These are phyloP conservation scores for Protonibea diacanthus DNA, from an alignment of 2,797 vertebrate species.

Conservation along the genomic window DNA sequence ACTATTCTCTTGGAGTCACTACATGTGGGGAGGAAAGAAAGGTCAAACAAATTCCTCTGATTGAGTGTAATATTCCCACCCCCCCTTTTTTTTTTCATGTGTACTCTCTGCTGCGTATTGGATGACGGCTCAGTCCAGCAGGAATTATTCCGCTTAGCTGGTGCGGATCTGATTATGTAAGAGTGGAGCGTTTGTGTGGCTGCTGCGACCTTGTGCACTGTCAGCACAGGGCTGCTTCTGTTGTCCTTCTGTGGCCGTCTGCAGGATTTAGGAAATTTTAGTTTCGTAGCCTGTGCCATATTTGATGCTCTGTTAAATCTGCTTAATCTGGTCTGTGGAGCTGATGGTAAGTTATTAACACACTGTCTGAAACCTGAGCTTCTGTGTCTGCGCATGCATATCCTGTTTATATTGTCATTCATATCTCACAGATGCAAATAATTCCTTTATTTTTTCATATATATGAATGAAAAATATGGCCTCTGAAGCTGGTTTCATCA, in stretches of 20 bases:
- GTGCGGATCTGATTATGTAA: slow-evolving; percentile 73
- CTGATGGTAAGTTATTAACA: slow-evolving; percentile 33
- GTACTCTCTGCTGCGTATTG: slow-evolving; percentile 1
- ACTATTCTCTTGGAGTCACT: neutral
- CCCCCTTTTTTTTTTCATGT: neutral
- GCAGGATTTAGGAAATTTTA: slow-evolving; percentile 42
- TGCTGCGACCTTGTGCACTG: slow-evolving; percentile 69
- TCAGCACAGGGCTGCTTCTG: slow-evolving; percentile 53
- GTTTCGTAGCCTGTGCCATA: slow-evolving; percentile 38
- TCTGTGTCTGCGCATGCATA: slow-evolving; percentile 6
- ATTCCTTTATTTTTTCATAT: neutral
- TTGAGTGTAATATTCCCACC: neutral
- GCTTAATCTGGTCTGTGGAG: slow-evolving; percentile 13
- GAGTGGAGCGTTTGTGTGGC: slow-evolving; percentile 54
- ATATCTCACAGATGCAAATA: neutral
- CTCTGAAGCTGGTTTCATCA: neutral
- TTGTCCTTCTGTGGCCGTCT: slow-evolving; percentile 48
- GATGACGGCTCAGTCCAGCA: slow-evolving; percentile 57
- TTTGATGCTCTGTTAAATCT: slow-evolving; percentile 46
- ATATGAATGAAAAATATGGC: neutral
- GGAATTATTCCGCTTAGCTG: slow-evolving; percentile 61
- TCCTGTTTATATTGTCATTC: neutral
- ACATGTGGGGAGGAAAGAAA: neutral
- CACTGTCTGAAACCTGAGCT: neutral
- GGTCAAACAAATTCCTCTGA: neutral